Evolutionary conservation across 1,140 invertebrate species (phyloP).

Genomic region (Spodoptera litura): DNA sequence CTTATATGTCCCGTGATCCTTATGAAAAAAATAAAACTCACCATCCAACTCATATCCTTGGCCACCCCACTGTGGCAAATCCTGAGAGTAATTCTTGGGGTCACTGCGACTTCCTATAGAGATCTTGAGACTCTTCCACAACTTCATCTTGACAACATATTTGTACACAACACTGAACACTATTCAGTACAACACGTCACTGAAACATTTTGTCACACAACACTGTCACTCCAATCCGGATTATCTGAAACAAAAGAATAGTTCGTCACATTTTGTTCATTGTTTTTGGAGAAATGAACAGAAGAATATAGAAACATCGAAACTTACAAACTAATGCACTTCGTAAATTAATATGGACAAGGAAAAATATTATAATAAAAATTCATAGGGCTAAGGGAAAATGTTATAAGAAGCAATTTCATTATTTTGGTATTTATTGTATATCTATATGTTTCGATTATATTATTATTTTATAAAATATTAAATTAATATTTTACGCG

Average conservation of each 20-base stretch:
- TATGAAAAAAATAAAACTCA: constrained; percentile 51
- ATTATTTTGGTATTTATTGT: no score
- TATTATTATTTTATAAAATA: no score
- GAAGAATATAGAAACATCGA: no score
- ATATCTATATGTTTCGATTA: no score
- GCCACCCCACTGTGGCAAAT: constrained; percentile 76
- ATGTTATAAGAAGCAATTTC: no score
- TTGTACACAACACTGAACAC: constrained; percentile 48
- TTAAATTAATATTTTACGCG: no score
- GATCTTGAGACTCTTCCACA: constrained; percentile 83
- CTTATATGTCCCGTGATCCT: no score
- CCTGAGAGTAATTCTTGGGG: constrained; percentile 71
- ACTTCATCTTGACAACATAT: constrained; percentile 80
- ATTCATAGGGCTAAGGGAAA: no score
- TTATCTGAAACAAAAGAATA: constrained; percentile 46
- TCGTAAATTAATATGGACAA: no score
- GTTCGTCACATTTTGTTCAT: not conserved
- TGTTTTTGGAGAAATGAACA: no score
- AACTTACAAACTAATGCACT: no score
- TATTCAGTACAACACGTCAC: constrained; percentile 43
- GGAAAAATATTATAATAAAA: no score
- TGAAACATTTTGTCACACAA: constrained; percentile 40
- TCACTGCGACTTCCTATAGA: constrained; percentile 78
- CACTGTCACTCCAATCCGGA: constrained; percentile 38
- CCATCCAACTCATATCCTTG: constrained; percentile 80